phyloP scores from a whole-genome alignment of 2,888 invertebrate genomes.

The Netelia virgata region DNA sequence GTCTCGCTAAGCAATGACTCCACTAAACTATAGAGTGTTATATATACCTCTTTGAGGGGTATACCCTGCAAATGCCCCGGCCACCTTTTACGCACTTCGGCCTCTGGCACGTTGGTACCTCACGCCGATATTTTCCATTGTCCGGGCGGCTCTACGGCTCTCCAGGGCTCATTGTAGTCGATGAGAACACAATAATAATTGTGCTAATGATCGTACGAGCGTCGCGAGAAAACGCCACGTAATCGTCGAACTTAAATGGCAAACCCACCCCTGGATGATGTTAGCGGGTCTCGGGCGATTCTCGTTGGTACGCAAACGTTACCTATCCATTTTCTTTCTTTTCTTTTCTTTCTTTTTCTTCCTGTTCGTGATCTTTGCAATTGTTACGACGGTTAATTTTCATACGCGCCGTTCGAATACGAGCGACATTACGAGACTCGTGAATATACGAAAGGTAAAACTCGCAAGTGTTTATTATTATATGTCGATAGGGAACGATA shows the following conservation, averaged over 20 bases:
- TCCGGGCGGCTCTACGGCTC: slow-evolving; percentile 38
- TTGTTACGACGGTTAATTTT: background rate
- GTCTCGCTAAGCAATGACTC: slow-evolving; percentile 50
- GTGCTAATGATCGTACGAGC: slow-evolving; percentile 82
- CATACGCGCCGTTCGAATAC: background rate
- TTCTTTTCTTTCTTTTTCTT: background rate
- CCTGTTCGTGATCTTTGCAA: background rate
- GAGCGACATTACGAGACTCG: no score
- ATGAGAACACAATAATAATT: slow-evolving; percentile 81
- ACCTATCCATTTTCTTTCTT: background rate
- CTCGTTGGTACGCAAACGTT: slow-evolving; percentile 24
- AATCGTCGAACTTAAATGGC: slow-evolving; percentile 73
- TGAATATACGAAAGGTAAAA: no score
- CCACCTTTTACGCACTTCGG: background rate
- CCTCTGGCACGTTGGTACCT: background rate
- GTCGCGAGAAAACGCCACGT: slow-evolving; percentile 78
- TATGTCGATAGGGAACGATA: background rate
- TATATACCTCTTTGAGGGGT: slow-evolving; percentile 40
- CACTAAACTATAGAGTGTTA: slow-evolving; percentile 25
- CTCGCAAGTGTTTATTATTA: background rate
- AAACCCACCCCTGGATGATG: slow-evolving; percentile 11
- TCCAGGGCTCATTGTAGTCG: slow-evolving; percentile 60
- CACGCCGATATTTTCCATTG: slow-evolving; percentile 43
- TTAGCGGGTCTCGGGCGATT: slow-evolving; percentile 7
- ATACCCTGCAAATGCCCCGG: slow-evolving; percentile 21